Percentiles rank a stretch among this genome's conserved stretches.
Evolutionary conservation across 2,113 vertebrate genomes (phyloP).

Genomic region (Drymodes brunneopygia): DNA sequence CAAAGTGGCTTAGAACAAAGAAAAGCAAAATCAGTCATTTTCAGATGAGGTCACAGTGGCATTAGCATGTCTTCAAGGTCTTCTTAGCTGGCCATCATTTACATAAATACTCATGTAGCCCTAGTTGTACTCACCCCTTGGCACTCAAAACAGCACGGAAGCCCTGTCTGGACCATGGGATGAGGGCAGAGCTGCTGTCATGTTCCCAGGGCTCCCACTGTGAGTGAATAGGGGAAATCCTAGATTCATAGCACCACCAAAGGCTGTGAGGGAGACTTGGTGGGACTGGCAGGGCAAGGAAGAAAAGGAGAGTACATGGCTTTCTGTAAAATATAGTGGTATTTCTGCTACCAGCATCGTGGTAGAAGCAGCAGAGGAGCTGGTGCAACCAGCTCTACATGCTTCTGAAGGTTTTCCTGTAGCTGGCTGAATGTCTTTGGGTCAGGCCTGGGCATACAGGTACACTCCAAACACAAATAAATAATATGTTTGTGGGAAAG

Average conservation of each 20-base stretch:
- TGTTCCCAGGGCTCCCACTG: neutral
- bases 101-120: neutral
- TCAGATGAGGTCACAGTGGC: neutral
- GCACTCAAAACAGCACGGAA: neutral
- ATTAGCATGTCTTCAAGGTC: neutral
- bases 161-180: neutral
- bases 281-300: neutral
- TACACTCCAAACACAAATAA: neutral
- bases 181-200: neutral
- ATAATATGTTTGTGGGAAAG: neutral
- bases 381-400: neutral
- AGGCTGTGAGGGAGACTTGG: neutral
- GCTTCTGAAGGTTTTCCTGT: neutral
- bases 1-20: neutral
- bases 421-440: neutral
- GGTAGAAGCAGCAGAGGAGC: neutral
- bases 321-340: neutral
- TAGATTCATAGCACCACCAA: neutral
- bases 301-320: neutral
- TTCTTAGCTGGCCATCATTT: neutral
- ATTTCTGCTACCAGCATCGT: neutral
- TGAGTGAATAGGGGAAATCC: neutral
- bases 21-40: neutral
- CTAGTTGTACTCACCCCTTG: neutral
- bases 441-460: neutral